Evolutionary conservation across 2,888 invertebrate species (phyloP).

Genomic region (Pherbina coryleti): DNA sequence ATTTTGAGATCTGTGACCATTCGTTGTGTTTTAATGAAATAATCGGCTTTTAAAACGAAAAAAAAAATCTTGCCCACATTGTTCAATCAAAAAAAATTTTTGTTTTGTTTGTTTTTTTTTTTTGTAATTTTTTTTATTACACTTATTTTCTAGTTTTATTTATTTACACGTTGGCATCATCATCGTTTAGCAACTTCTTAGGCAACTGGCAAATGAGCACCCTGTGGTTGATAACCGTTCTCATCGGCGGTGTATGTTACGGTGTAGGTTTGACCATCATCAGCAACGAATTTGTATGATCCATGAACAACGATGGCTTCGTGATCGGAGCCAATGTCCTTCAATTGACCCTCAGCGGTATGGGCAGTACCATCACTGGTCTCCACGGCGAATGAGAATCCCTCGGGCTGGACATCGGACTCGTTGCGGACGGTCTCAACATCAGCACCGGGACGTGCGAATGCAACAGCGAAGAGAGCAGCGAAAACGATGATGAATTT

Average conservation of each 20-base stretch:
- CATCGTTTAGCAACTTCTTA: neutral
- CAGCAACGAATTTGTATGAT: conserved; percentile 50
- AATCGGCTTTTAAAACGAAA: too few relatives aligned
- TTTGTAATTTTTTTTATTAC: neutral
- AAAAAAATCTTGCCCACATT: too few relatives aligned
- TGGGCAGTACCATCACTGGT: conserved; percentile 54
- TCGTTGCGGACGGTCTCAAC: conserved; percentile 46
- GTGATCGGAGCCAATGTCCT: conserved; percentile 39
- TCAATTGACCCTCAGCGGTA: conserved; percentile 46
- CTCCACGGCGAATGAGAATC: conserved; percentile 45
- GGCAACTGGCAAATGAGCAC: conserved; percentile 21
- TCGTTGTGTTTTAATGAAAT: too few relatives aligned
- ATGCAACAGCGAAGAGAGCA: conserved; percentile 53
- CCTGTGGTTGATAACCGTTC: conserved; percentile 50
- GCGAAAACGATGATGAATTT: conserved; percentile 54
- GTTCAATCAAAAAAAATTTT: neutral
- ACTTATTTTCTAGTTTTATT: neutral
- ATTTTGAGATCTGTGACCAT: too few relatives aligned
- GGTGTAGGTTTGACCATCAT: conserved; percentile 51
- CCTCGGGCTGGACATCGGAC: conserved; percentile 19
- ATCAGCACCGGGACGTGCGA: conserved; percentile 45
- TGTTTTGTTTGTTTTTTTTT: neutral
- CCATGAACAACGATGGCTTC: conserved; percentile 55
- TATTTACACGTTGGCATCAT: neutral
- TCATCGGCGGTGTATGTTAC: conserved; percentile 54